Conservation (phyloP, 2,113 vertebrate genomes). For the Aphyosemion australe region DNA sequence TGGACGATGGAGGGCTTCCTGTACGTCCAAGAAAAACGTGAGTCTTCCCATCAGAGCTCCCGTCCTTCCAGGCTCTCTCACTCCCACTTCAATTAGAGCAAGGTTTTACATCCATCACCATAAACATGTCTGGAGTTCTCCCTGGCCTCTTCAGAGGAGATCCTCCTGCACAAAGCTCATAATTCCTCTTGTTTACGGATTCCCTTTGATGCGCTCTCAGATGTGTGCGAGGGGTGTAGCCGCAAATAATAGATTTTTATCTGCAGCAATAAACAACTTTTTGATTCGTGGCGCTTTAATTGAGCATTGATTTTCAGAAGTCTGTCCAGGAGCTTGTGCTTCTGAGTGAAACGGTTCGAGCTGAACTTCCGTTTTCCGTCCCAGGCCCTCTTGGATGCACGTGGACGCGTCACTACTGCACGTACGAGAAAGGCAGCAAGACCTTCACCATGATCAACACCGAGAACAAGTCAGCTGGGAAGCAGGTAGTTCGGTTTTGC, state of each 20-base stretch:
- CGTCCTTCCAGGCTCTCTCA: background rate
- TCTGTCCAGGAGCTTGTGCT: conserved; percentile 43
- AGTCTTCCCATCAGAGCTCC: conserved; percentile 68
- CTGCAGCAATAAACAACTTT: conserved; percentile 58
- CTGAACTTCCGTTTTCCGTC: conserved; percentile 15
- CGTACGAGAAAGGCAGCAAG: conserved; percentile 92
- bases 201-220: conserved; percentile 68
- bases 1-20: conserved; percentile 99
- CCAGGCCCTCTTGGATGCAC: conserved; percentile 95
- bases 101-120: conserved; percentile 64
- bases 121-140: conserved; percentile 62
- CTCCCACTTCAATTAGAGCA: conserved; percentile 29
- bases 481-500: conserved; percentile 83
- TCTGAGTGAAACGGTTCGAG: conserved; percentile 29
- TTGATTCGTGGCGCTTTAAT: conserved; percentile 61
- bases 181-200: conserved; percentile 65
- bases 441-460: conserved; percentile 92
- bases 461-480: conserved; percentile 90
- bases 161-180: conserved; percentile 55
- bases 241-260: conserved; percentile 59
- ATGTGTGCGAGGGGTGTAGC: conserved; percentile 39
- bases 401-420: conserved; percentile 97
- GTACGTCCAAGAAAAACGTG: conserved; percentile 96
- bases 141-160: conserved; percentile 52
- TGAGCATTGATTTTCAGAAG: conserved; percentile 64